Evolutionary conservation across 2,113 vertebrate species (phyloP).

Genomic region (Pogona vitticeps): DNA sequence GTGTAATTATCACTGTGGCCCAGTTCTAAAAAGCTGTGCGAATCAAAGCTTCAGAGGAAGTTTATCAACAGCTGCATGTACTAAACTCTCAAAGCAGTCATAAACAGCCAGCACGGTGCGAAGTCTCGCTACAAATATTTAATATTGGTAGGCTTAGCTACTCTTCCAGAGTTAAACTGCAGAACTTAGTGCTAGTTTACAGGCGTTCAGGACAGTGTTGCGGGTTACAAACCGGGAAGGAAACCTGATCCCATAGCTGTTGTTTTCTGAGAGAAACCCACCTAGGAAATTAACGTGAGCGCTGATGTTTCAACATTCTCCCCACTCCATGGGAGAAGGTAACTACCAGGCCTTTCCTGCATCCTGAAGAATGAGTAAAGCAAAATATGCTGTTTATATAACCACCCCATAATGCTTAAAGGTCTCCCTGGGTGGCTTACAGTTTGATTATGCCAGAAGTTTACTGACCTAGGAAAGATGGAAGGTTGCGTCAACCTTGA

Average conservation of each 20-base stretch:
- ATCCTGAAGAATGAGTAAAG: too few species aligned
- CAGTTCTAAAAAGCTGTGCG: neutral
- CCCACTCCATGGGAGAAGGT: too few species aligned
- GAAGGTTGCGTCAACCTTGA: too few species aligned
- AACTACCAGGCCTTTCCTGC: neutral
- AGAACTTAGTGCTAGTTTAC: neutral
- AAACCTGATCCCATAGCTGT: neutral
- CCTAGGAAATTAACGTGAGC: neutral
- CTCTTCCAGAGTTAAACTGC: neutral
- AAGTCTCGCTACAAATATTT: neutral
- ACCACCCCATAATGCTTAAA: too few species aligned
- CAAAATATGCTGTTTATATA: too few species aligned
- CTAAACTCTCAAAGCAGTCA: neutral
- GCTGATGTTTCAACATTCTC: neutral
- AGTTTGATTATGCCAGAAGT: too few species aligned
- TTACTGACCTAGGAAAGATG: too few species aligned
- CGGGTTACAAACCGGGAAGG: neutral
- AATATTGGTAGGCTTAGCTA: neutral
- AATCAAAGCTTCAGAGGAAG: neutral
- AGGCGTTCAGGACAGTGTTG: too few species aligned
- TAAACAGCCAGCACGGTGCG: neutral
- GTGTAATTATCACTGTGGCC: neutral
- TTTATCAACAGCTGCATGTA: neutral
- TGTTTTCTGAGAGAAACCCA: neutral
- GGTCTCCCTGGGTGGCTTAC: too few species aligned